Conservation (phyloP, 2,888 invertebrate genomes). For the Ichneumoninae sp. region DNA sequence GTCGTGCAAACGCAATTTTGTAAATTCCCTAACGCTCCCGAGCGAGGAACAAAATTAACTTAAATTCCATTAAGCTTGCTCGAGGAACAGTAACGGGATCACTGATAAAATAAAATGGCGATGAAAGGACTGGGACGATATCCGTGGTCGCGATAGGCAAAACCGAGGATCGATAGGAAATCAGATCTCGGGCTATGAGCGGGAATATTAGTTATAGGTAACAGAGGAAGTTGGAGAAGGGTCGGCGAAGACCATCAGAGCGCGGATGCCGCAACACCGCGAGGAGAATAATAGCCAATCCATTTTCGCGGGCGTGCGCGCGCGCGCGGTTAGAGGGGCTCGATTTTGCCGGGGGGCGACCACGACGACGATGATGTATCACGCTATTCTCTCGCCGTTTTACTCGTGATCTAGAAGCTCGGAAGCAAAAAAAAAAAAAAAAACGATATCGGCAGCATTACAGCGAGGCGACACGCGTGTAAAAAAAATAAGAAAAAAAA, state of each 20-base stretch:
- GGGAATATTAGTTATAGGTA: slow-evolving; percentile 46
- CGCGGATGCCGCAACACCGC: slow-evolving; percentile 32
- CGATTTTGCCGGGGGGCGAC: not conserved
- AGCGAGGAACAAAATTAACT: too few relatives aligned
- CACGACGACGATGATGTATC: slow-evolving; percentile 56
- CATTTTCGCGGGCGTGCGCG: slow-evolving; percentile 50
- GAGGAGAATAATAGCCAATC: slow-evolving; percentile 66
- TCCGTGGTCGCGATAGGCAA: slow-evolving; percentile 38
- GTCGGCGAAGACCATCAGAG: slow-evolving; percentile 26
- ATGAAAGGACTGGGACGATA: slow-evolving; percentile 34
- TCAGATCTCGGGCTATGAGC: slow-evolving; percentile 35
- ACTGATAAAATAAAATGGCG: slow-evolving; percentile 3
- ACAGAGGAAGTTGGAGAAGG: slow-evolving; percentile 40
- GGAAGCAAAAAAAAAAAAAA: slow-evolving; percentile 26
- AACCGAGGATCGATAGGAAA: slow-evolving; percentile 53
- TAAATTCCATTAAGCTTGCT: too few relatives aligned
- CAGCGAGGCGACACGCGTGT: slow-evolving; percentile 34
- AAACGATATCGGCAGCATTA: slow-evolving; percentile 50
- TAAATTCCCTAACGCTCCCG: too few relatives aligned
- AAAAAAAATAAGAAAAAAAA: slow-evolving; percentile 6
- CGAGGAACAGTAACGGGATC: not conserved
- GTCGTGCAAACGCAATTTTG: too few relatives aligned
- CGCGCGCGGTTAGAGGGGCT: not conserved
- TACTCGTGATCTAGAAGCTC: slow-evolving; percentile 40
- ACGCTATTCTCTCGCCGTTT: slow-evolving; percentile 53